Conservation (phyloP, 2,888 invertebrate genomes). For the Eupithecia pulchellata region DNA sequence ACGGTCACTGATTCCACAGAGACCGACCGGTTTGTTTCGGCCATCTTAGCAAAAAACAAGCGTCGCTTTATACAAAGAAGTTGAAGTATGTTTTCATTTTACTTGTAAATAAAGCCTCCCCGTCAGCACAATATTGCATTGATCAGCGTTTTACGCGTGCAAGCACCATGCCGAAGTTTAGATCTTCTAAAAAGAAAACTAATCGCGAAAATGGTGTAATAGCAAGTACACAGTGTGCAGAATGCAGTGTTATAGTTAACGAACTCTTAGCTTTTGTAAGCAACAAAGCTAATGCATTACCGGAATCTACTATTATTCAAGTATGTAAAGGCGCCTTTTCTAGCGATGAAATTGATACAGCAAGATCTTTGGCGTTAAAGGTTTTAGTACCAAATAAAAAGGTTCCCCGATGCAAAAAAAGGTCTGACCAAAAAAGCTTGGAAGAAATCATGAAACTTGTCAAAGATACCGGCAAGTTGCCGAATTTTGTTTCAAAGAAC, state of each 20-base stretch:
- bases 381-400: not conserved
- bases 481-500: not conserved
- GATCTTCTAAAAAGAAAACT: not conserved
- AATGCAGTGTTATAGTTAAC: not conserved
- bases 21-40: not conserved
- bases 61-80: no score
- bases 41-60: no score
- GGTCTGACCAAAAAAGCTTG: slow-evolving; percentile 1
- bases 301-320: not conserved
- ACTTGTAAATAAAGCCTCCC: not conserved
- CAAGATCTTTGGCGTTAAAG: slow-evolving; percentile 6
- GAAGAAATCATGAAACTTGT: slow-evolving; percentile 10
- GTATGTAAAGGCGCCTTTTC: not conserved
- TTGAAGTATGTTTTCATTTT: not conserved
- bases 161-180: not conserved
- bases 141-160: not conserved
- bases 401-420: not conserved
- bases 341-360: slow-evolving; percentile 3
- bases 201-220: not conserved
- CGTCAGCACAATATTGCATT: not conserved
- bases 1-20: no score
- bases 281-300: not conserved
- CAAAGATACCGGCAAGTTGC: not conserved
- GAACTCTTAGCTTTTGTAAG: slow-evolving; percentile 2
- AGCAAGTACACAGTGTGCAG: not conserved